Conservation (phyloP, 2,113 vertebrate species). For the Muscicapa adusta region DNA sequence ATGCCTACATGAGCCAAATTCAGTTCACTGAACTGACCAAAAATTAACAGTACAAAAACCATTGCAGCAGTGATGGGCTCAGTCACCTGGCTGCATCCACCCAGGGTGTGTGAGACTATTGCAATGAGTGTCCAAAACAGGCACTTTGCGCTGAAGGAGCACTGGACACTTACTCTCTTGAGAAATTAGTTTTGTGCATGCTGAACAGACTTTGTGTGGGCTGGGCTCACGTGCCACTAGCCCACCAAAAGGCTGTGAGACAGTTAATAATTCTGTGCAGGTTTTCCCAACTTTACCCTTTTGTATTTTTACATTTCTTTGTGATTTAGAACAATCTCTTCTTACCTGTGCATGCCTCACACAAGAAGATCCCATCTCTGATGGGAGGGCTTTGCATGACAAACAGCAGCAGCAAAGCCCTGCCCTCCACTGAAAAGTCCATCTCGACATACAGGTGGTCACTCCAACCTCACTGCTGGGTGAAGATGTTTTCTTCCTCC, state of each 20-base stretch:
- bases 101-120: background rate
- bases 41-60: background rate
- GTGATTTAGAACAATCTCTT: background rate
- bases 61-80: background rate
- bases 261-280: background rate
- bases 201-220: background rate
- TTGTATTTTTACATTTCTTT: background rate
- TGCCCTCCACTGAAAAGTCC: background rate
- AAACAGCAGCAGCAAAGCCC: background rate
- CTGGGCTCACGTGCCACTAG: fast-evolving
- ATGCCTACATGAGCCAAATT: background rate
- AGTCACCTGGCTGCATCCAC: background rate
- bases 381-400: background rate
- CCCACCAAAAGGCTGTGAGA: background rate
- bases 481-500: background rate
- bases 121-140: background rate
- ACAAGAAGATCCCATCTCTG: background rate
- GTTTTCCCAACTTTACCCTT: background rate
- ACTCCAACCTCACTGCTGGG: background rate
- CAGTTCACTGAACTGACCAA: background rate
- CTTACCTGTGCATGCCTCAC: background rate
- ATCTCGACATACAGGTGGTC: fast-evolving
- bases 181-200: background rate
- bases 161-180: background rate
- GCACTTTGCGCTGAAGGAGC: background rate